Percentiles rank a stretch among this genome's conserved stretches.
Evolutionary conservation across 2,888 invertebrate genomes (phyloP).

Genomic region (Hyposoter dolosus): DNA sequence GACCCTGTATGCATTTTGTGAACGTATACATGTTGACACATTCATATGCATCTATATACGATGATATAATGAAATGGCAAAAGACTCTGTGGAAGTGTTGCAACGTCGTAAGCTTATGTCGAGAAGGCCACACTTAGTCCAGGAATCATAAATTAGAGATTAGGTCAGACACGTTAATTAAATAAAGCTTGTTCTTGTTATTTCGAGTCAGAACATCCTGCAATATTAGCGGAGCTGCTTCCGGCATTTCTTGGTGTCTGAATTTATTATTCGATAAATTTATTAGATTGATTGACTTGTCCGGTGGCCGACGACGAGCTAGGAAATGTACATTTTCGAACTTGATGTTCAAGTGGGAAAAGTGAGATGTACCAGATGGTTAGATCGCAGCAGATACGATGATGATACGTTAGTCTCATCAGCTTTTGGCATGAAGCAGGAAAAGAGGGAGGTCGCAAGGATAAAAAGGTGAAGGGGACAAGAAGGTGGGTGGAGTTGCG

Average conservation of each 20-base stretch:
- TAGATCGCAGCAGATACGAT: slow-evolving; percentile 14
- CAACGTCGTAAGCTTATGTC: slow-evolving; percentile 72
- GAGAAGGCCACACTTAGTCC: slow-evolving; percentile 67
- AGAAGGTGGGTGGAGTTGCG: not conserved
- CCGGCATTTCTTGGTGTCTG: not conserved
- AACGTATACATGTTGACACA: not conserved
- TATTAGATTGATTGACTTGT: not conserved
- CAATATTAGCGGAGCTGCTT: not conserved
- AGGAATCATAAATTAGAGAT: slow-evolving; percentile 76
- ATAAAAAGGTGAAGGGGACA: not conserved
- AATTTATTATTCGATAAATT: not conserved
- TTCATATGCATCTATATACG: not conserved
- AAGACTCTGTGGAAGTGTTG: slow-evolving; percentile 29
- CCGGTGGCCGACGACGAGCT: too few relatives aligned
- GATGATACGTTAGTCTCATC: slow-evolving; percentile 45
- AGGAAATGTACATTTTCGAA: not conserved
- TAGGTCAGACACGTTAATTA: slow-evolving; percentile 68
- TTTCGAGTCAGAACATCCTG: not conserved
- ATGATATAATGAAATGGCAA: not conserved
- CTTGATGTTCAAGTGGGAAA: slow-evolving; percentile 56
- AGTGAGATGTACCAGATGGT: slow-evolving; percentile 77
- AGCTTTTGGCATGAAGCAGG: slow-evolving; percentile 55
- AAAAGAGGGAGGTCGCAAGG: not conserved
- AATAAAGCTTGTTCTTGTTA: not conserved
- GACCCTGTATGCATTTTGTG: slow-evolving; percentile 2